phyloP scores from a whole-genome alignment of 2,888 invertebrate species.

The Heteromurus nitidus region DNA sequence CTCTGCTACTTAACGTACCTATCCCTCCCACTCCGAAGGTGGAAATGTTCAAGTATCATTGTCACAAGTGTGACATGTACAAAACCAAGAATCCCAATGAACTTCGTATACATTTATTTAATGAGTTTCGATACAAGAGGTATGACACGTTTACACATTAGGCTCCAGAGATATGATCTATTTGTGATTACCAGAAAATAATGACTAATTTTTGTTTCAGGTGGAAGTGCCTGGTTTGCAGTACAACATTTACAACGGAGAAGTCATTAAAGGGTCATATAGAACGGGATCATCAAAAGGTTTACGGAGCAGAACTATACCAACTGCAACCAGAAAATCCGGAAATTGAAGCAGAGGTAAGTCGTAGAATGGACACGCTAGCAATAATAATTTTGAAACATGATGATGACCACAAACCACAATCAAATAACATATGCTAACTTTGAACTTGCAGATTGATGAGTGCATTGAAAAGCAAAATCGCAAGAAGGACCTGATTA shows the following conservation, averaged over 20 bases:
- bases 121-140: slow-evolving; percentile 82
- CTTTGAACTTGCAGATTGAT: slow-evolving; percentile 54
- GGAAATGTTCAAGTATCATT: slow-evolving; percentile 74
- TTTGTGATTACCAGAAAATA: too few relatives aligned
- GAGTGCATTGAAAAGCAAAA: slow-evolving; percentile 58
- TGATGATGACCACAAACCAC: too few relatives aligned
- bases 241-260: slow-evolving; percentile 66
- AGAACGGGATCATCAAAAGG: slow-evolving; percentile 66
- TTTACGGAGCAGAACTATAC: slow-evolving; percentile 46
- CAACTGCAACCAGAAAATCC: slow-evolving; percentile 63
- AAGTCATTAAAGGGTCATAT: slow-evolving; percentile 71
- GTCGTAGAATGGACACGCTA: too few relatives aligned
- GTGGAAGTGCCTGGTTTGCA: slow-evolving; percentile 69
- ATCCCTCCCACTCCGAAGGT: not conserved
- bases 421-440: too few relatives aligned
- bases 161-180: too few relatives aligned
- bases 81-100: slow-evolving; percentile 79
- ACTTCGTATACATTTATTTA: slow-evolving; percentile 82
- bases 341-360: slow-evolving; percentile 68
- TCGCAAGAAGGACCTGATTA: slow-evolving; percentile 45
- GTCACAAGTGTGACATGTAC: slow-evolving; percentile 80
- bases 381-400: too few relatives aligned
- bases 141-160: slow-evolving; percentile 73
- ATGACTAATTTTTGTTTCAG: slow-evolving; percentile 50
- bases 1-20: not conserved